A percentile compares a stretch with the other conserved stretches of the same genome.
These are phyloP conservation scores for Aphelinus certus DNA, from an alignment of 1,140 invertebrate genomes.

Conservation along the genomic window DNA sequence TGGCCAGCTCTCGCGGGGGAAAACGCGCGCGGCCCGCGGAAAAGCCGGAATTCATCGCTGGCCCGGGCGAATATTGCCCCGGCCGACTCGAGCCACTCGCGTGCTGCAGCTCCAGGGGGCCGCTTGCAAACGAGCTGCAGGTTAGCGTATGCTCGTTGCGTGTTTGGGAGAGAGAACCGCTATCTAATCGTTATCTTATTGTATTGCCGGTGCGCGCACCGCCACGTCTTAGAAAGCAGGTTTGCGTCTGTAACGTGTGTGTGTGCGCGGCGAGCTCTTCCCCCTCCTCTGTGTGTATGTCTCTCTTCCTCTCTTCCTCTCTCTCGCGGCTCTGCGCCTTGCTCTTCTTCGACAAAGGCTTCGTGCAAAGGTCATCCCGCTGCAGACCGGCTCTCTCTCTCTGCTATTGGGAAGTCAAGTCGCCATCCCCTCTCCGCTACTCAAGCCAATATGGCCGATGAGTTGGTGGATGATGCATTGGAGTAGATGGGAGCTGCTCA, in stretches of 20 bases:
- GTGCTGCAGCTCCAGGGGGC: background rate
- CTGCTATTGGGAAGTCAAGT: too few species aligned
- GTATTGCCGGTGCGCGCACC: slow-evolving; percentile 47
- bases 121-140: background rate
- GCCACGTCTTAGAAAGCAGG: slow-evolving; percentile 49
- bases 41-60: slow-evolving; percentile 35
- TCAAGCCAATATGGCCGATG: too few species aligned
- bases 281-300: slow-evolving; percentile 32
- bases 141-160: background rate
- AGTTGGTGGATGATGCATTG: too few species aligned
- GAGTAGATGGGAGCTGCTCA: too few species aligned
- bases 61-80: background rate
- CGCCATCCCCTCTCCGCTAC: slow-evolving; percentile 8
- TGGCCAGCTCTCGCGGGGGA: too few species aligned
- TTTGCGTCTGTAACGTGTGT: slow-evolving; percentile 35
- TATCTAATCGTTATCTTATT: slow-evolving; percentile 62
- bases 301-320: slow-evolving; percentile 22
- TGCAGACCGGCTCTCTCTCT: too few species aligned
- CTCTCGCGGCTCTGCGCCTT: background rate
- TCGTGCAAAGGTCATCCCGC: slow-evolving; percentile 29
- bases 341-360: slow-evolving; percentile 23
- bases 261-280: background rate
- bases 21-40: slow-evolving; percentile 24
- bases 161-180: slow-evolving; percentile 34
- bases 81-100: background rate